Base-by-base conservation (phyloP, 2,888 invertebrate genomes). In the Athalia rosae region DNA sequence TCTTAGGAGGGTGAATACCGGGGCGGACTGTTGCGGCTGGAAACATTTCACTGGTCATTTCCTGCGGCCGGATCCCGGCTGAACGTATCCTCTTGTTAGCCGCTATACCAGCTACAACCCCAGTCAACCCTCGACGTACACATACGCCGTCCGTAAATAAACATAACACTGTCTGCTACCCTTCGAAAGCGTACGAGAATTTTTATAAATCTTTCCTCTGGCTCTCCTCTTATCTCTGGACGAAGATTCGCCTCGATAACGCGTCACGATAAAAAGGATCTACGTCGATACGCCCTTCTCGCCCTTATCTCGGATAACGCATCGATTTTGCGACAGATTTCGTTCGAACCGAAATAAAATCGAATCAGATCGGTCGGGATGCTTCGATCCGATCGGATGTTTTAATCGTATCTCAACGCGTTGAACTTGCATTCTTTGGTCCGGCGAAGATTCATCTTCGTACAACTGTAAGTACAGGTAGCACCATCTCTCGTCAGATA, bases 401-500 rank as follows among this genome's bases (percentile, higher is more conserved):
- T 53, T 53, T n/a, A n/a, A n/a, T n/a, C 7, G n/a, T 53, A n/a
- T 41, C 4, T 53, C 15, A 6, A 0, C 5, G 67, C 28, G 6
- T 43, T 6, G 28, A 67, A 53, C 28, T 48, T 2, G 11, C 6
- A 67, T 53, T 45, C 62, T 3, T 7, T n/a, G 56, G 43, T 13
- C 4, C 45, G 41, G 3, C 7, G 48, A 67, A 13, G 6, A 71
- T 43, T 11, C 45, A 43, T 45, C 13, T 43, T 28, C 15, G 8
- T 58, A 71, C 45, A 11, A 67, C 41, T 45, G 13, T 8, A 76
- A 79, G 79, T 81, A 86, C 86, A 45, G 48, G 62, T 47, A 9
- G 56, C 74, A 84, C 84, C 86, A 86, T 86, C 86, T 86, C 81
- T 85, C 74, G 80, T 15, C 48, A 41, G 50, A 71, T 74, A 77